phyloP scores from a whole-genome alignment of 2,113 vertebrate genomes.

The Caranx melampygus region DNA sequence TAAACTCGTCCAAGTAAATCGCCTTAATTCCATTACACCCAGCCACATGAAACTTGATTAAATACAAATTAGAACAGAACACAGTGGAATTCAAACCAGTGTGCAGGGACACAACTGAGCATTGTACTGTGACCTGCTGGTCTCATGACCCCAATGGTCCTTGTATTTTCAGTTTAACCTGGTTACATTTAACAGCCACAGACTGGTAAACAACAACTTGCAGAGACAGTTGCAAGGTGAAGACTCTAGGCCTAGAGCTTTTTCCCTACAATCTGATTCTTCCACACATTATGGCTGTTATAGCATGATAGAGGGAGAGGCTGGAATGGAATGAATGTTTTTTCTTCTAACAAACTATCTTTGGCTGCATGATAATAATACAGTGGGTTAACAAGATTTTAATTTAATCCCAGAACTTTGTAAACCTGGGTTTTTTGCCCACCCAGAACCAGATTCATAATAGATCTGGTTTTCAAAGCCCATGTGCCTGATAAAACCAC shows the following conservation, averaged over 20 bases:
- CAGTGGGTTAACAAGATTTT: too few relatives aligned
- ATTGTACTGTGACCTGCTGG: conserved; percentile 21
- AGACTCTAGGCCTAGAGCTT: neutral
- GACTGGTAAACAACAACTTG: conserved; percentile 7
- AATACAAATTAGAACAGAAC: conserved; percentile 23
- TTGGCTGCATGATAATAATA: neutral
- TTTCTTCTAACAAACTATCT: neutral
- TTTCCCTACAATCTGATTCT: neutral
- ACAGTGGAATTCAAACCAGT: conserved; percentile 30
- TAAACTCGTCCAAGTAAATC: neutral
- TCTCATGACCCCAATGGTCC: conserved; percentile 52
- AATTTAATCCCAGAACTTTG: neutral
- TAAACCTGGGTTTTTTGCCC: neutral
- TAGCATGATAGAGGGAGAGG: too few relatives aligned
- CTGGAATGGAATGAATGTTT: neutral
- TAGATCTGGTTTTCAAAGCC: neutral
- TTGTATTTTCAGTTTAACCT: conserved; percentile 10
- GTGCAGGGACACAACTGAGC: conserved; percentile 15
- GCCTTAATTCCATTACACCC: conserved; percentile 20
- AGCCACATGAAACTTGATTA: conserved; percentile 37
- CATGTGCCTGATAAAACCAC: neutral
- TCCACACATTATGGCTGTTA: neutral
- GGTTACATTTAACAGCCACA: conserved; percentile 10
- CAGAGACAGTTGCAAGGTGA: neutral
- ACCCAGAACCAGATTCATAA: neutral